Evolutionary conservation across 1,140 invertebrate genomes (phyloP).

Genomic region (Ostrea denselamellosa): DNA sequence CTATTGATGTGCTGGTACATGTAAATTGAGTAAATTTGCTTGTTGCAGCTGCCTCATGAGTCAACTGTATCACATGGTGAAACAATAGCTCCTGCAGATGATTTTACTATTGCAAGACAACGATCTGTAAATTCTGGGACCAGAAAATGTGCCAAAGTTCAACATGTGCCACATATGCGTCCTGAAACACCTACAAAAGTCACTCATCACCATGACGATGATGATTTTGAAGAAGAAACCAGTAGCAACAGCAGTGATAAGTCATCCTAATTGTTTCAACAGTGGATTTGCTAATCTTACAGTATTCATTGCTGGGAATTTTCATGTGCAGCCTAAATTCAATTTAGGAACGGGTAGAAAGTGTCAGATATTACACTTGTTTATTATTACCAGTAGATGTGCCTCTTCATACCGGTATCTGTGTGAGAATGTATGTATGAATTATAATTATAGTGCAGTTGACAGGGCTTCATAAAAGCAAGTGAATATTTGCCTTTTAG

Average conservation of each 20-base stretch:
- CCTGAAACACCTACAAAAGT: slow-evolving; percentile 92
- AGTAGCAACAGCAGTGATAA: slow-evolving; percentile 55
- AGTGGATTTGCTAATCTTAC: neutral
- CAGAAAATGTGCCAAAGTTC: slow-evolving; percentile 29
- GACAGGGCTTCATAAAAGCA: too few relatives aligned
- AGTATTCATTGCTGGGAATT: neutral
- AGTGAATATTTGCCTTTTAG: too few relatives aligned
- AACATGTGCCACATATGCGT: slow-evolving; percentile 86
- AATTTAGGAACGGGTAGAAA: neutral
- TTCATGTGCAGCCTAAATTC: neutral
- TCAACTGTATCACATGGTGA: slow-evolving; percentile 95
- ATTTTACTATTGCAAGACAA: slow-evolving; percentile 21
- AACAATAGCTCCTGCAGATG: slow-evolving; percentile 33
- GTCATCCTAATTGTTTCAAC: neutral
- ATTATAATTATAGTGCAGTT: too few relatives aligned
- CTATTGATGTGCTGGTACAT: neutral
- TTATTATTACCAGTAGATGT: too few relatives aligned
- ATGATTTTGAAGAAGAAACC: slow-evolving; percentile 80
- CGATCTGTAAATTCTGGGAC: slow-evolving; percentile 19
- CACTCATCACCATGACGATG: slow-evolving; percentile 96
- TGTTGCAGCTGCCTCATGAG: slow-evolving; percentile 93
- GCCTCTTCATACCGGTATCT: too few relatives aligned
- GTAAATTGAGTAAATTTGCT: neutral
- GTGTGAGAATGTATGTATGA: too few relatives aligned
- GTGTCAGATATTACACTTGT: too few relatives aligned